Evolutionary conservation across 2,797 vertebrate genomes (phyloP), one percentile per base, ranked within the genome.

Genomic region (Decapterus maruadsi): DNA sequence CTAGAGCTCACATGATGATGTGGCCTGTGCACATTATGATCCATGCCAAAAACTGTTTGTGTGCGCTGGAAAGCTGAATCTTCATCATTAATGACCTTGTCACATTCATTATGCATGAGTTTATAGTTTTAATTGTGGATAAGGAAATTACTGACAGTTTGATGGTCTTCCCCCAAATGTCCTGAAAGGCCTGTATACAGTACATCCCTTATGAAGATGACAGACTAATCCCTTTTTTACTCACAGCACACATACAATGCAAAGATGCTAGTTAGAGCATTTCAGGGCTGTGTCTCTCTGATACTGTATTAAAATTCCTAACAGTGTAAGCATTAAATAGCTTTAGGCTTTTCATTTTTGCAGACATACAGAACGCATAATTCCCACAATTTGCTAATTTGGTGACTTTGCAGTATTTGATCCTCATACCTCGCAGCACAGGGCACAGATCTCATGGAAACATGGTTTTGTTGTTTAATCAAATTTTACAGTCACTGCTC

Each of bases 321-420:
- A 63, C 78, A 51, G 54, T 22, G 54, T 68, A 68, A 84, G 83
- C 59, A 75, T 58, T 78, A 79, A 72, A 77, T 67, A 69, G 71
- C 82, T 79, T 56, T 20, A 66, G 78, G 83, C 78, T 72, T 80
- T 85, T 75, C 42, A 6, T 84, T 89, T 90, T 59, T 83, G 81
- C 85, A 83, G 74, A 83, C 73, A 51, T 31, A 60, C 43, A 62
- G 38, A 80, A 83, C 67, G 74, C 68, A 45, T 65, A 59, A 75
- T 82, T 74, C 63, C 55, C 0, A 26, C 55, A 76, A 73, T 83
- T 86, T 77, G 72, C 50, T 87, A 80, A 87, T 89, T 81, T 86
- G 66, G 74, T 77, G 73, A 82, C 64, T 78, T 80, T 87, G 84
- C 81, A 78, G 61, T 67, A 83, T 90, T 81, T 72, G 29, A 70